phyloP scores from a whole-genome alignment of 2,888 invertebrate genomes.

The Eupithecia tripunctaria region DNA sequence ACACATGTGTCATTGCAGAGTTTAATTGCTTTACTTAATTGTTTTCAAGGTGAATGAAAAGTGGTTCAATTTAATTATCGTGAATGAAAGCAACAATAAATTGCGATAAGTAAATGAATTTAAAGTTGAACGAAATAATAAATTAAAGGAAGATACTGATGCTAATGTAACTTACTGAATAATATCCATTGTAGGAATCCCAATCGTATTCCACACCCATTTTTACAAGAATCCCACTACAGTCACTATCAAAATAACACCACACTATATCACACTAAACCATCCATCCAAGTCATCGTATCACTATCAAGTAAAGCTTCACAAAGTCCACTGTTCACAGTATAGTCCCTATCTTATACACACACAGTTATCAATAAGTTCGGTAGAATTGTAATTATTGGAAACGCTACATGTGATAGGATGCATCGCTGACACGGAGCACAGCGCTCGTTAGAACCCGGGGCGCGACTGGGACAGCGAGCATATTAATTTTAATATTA shows the following conservation, averaged over 20 bases:
- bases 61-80: constrained; percentile 8
- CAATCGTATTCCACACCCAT: constrained; percentile 82
- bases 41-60: constrained; percentile 25
- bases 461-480: constrained; percentile 79
- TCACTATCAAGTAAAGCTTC: constrained; percentile 46
- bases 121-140: background rate
- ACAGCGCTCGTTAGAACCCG: constrained; percentile 71
- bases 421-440: constrained; percentile 66
- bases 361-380: constrained; percentile 73
- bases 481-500: constrained; percentile 83
- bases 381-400: constrained; percentile 63
- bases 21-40: constrained; percentile 25
- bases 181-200: constrained; percentile 79
- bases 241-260: constrained; percentile 55
- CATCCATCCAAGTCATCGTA: constrained; percentile 51
- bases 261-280: constrained; percentile 57
- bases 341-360: constrained; percentile 68
- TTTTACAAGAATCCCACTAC: constrained; percentile 63
- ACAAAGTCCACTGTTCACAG: constrained; percentile 52
- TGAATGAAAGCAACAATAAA: constrained; percentile 22
- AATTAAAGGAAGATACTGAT: constrained; percentile 26
- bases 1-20: constrained; percentile 51
- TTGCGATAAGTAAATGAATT: background rate
- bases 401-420: constrained; percentile 64
- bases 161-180: constrained; percentile 70